Evolutionary conservation across 2,797 vertebrate species (phyloP).

Genomic region (Emys orbicularis): DNA sequence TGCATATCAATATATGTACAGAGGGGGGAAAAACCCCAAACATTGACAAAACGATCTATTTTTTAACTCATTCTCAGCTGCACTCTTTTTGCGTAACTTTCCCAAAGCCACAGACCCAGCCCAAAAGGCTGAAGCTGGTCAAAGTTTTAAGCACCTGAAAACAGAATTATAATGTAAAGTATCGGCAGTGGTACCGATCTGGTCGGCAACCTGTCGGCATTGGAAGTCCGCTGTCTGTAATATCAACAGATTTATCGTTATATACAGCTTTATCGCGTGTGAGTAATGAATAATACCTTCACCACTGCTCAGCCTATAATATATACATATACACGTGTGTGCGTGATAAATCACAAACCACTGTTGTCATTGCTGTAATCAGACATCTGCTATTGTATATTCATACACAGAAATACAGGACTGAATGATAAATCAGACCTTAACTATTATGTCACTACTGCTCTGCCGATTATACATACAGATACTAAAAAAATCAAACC

Average conservation of each 20-base stretch:
- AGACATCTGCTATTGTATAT: neutral
- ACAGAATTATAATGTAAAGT: neutral
- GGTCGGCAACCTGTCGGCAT: neutral
- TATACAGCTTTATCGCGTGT: fast-evolving
- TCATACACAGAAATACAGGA: neutral
- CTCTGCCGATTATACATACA: neutral
- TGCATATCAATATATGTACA: neutral
- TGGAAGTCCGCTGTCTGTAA: fast-evolving
- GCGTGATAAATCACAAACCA: fast-evolving
- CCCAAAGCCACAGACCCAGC: neutral
- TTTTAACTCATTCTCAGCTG: neutral
- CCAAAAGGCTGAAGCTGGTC: neutral
- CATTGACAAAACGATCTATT: neutral
- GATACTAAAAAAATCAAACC: neutral
- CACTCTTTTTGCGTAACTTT: neutral
- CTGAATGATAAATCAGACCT: neutral
- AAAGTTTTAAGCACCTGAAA: neutral
- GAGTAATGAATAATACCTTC: neutral
- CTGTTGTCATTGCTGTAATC: fast-evolving
- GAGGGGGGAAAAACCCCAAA: neutral
- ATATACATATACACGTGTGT: fast-evolving
- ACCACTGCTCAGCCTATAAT: fast-evolving
- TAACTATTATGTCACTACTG: neutral
- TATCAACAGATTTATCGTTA: fast-evolving
- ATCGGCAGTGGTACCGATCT: fast-evolving